Evolutionary conservation across 1,140 invertebrate genomes (phyloP).

Genomic region (Aphelenchoides avenae): DNA sequence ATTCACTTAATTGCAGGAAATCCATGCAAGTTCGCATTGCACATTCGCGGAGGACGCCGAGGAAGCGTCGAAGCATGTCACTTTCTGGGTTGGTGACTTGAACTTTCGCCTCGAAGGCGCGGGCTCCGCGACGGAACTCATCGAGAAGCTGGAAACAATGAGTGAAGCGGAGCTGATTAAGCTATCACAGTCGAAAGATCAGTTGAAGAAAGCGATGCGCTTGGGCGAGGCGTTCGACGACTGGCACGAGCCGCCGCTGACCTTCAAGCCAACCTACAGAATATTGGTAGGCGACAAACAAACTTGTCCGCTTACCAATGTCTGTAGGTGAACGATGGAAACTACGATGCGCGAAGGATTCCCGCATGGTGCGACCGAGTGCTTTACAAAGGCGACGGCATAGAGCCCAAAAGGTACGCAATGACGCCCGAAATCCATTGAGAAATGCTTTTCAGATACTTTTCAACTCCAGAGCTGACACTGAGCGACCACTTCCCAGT

Average conservation of each 20-base stretch:
- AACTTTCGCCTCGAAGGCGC: slow-evolving; percentile 28
- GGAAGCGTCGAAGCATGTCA: too few relatives aligned
- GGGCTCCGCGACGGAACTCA: not conserved
- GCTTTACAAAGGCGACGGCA: slow-evolving; percentile 9
- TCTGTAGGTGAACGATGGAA: slow-evolving; percentile 14
- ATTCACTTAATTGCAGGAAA: slow-evolving; percentile 4
- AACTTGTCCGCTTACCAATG: not conserved
- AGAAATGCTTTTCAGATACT: slow-evolving; percentile 1
- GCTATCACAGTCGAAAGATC: slow-evolving; percentile 21
- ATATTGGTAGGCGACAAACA: slow-evolving; percentile 20
- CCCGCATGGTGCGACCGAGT: slow-evolving; percentile 32
- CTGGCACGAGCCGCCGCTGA: slow-evolving; percentile 21
- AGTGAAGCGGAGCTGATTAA: slow-evolving; percentile 6
- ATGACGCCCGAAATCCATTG: not conserved
- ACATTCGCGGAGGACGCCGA: not conserved
- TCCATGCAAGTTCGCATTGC: not conserved
- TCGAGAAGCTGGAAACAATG: slow-evolving; percentile 1
- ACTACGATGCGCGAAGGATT: slow-evolving; percentile 16
- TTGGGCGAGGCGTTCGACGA: slow-evolving; percentile 18
- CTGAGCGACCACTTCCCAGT: slow-evolving; percentile 27
- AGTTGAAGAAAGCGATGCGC: slow-evolving; percentile 17
- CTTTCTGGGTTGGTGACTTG: slow-evolving; percentile 34
- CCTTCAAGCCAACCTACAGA: slow-evolving; percentile 33
- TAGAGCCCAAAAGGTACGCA: too few relatives aligned
- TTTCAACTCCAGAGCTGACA: slow-evolving; percentile 19